Base-by-base conservation (phyloP, 2,113 vertebrate species). In the Corythornis cristatus region DNA sequence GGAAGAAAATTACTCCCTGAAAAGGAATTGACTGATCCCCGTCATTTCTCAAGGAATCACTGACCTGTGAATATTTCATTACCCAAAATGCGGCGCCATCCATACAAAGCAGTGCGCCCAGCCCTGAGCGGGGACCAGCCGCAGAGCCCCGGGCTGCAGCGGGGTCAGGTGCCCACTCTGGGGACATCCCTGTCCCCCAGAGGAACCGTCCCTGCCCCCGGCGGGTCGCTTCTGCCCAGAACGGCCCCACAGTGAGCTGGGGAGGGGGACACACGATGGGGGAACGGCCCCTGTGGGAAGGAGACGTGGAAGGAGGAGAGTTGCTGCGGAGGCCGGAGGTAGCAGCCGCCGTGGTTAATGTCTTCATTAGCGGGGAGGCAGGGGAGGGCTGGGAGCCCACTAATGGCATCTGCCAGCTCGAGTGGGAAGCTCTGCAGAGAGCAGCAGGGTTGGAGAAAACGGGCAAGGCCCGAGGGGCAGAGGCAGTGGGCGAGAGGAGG, bases 1-100 rank as follows among this genome's bases (percentile, higher is more conserved):
- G 96, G 97, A 97, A 97, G 98, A 98, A 98, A 99, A 99, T 98
- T 98, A 98, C 98, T 98, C 98, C 98, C 98, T 98, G 98, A 98
- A 98, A 99, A 99, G 98, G 98, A 98, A 99, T 98, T 98, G 99
- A 99, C 98, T 98, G 98, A 98, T 98, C 98, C 98, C 98, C 98
- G 97, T 98, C 98, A 98, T 98, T 98, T 98, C 98, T 99, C 98
- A 98, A 95, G 98, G 98, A 99, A 98, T 96, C 98, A 97, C 97
- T 98, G 97, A 98, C 98, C 97, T 98, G 98, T 97, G 97, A 98
- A 97, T 98, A 98, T 99, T 99, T 99, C 99, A 99, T 99, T 99
- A 99, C 97, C 98, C 98, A 96, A 97, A 98, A 98, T 95, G 97
- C 98, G 71, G 97, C 93, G 96, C 98, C 96, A 95, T 97, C 98